Percentiles rank a stretch among this genome's conserved stretches.
Evolutionary conservation across 2,797 vertebrate species (phyloP).

Genomic region (Harpagifer antarcticus): DNA sequence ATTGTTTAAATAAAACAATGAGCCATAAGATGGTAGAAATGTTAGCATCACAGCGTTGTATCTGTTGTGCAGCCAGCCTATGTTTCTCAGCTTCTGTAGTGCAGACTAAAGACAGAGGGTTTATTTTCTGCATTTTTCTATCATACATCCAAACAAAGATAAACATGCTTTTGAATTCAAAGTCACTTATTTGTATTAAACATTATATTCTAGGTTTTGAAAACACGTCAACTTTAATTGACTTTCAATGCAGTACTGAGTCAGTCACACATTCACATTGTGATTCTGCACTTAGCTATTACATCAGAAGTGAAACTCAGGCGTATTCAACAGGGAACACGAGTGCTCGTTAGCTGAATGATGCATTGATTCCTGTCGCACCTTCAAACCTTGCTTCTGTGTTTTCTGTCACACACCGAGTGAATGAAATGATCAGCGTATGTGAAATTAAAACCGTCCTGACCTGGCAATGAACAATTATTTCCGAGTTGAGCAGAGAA

Average conservation of each 20-base stretch:
- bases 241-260: not conserved
- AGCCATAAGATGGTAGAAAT: not conserved
- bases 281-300: constrained; percentile 14
- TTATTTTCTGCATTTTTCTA: constrained; percentile 1
- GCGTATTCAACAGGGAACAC: constrained; percentile 36
- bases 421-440: constrained; percentile 32
- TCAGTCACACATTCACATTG: constrained; percentile 14
- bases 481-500: constrained; percentile 28
- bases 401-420: constrained; percentile 46
- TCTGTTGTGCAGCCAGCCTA: no score
- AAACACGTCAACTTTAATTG: no score
- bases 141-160: constrained; percentile 5
- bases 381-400: constrained; percentile 27
- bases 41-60: not conserved
- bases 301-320: constrained; percentile 32
- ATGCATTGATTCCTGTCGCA: constrained; percentile 51
- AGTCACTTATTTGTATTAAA: constrained; percentile 7
- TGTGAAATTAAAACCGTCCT: constrained; percentile 24
- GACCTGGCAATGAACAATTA: constrained; percentile 19
- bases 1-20: constrained; percentile 4
- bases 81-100: not conserved
- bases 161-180: not conserved
- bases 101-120: not conserved
- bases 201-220: not conserved
- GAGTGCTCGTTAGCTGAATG: constrained; percentile 48